Percentiles rank a stretch among this genome's conserved stretches.
Conservation (phyloP, 2,113 vertebrate genomes). For the Ariopsis seemanni region DNA sequence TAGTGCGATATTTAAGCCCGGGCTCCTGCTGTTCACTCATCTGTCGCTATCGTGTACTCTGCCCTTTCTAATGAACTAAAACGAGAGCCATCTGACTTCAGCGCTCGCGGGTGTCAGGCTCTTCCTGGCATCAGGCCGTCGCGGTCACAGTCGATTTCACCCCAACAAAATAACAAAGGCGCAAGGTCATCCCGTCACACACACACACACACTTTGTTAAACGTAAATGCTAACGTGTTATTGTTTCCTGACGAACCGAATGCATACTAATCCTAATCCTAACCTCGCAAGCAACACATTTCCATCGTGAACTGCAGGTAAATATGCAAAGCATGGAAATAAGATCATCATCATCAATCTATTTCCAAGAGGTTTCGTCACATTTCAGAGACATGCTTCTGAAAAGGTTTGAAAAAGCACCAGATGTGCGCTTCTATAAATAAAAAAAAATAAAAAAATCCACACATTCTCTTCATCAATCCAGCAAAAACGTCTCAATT, state of each 20-base stretch:
- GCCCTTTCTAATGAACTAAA: conserved; percentile 42
- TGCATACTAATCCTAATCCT: not conserved
- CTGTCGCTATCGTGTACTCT: conserved; percentile 35
- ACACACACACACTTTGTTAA: not conserved
- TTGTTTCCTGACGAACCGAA: not conserved
- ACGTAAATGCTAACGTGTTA: not conserved
- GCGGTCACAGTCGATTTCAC: conserved; percentile 51
- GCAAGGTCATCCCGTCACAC: conserved; percentile 35
- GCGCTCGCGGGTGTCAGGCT: conserved; percentile 38
- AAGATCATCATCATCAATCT: not conserved
- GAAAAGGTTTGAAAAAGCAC: too few species aligned
- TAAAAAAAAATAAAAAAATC: not conserved
- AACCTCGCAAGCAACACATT: too few species aligned
- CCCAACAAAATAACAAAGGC: conserved; percentile 38
- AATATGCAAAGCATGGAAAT: not conserved
- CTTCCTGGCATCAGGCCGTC: conserved; percentile 35
- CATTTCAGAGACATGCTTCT: not conserved
- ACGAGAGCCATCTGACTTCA: conserved; percentile 46
- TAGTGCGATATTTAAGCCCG: conserved; percentile 33
- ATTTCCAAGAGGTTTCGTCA: too few species aligned
- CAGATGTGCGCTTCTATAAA: not conserved
- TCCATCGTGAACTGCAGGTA: not conserved
- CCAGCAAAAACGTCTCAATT: too few species aligned
- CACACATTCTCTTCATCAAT: too few species aligned
- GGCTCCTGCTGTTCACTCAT: conserved; percentile 41